Evolutionary conservation across 2,113 vertebrate genomes (phyloP).

Genomic region (Indri indri): DNA sequence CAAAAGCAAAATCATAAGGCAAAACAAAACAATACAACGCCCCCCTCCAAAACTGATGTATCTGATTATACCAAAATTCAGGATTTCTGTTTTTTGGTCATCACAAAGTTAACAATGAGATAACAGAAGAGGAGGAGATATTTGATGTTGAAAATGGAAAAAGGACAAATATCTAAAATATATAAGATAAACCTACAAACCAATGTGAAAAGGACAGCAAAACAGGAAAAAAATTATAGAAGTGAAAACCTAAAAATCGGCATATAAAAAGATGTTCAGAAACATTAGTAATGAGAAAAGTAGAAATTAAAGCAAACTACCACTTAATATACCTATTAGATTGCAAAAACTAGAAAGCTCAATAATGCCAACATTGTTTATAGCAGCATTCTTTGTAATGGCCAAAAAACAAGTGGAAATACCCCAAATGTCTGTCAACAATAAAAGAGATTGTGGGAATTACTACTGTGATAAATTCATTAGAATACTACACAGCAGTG

Average conservation of each 20-base stretch:
- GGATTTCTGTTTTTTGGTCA: neutral
- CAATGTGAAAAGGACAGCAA: neutral
- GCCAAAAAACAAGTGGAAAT: neutral
- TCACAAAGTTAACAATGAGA: neutral
- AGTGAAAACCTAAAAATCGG: neutral
- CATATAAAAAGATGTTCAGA: neutral
- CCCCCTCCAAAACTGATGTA: neutral
- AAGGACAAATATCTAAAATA: neutral
- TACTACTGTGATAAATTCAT: neutral
- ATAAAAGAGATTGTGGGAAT: neutral
- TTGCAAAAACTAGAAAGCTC: neutral
- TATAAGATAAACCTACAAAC: neutral
- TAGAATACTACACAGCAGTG: neutral
- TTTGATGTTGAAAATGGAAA: neutral
- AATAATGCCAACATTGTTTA: neutral
- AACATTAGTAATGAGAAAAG: neutral
- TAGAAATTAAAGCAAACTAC: neutral
- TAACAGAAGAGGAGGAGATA: neutral
- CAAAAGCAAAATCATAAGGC: neutral
- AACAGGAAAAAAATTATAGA: neutral
- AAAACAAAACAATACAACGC: neutral
- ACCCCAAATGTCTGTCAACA: neutral
- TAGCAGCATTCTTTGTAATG: neutral
- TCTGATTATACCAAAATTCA: neutral
- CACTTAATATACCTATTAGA: neutral